Percentiles rank a stretch among this genome's conserved stretches.
Evolutionary conservation across 2,797 vertebrate species (phyloP).

Genomic region (Siniperca scherzeri): DNA sequence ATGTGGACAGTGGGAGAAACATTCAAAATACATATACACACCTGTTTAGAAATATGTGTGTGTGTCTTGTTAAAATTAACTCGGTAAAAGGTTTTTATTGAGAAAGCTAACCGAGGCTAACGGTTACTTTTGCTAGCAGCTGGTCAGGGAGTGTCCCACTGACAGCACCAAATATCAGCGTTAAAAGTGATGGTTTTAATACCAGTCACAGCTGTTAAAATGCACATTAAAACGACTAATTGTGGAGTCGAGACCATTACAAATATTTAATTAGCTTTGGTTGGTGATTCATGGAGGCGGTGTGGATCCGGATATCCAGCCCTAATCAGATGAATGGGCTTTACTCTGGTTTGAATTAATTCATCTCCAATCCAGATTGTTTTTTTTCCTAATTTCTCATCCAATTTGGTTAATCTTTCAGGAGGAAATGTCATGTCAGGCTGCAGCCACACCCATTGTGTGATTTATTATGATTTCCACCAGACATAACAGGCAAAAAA

Average conservation of each 20-base stretch:
- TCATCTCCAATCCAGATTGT: conserved; percentile 10
- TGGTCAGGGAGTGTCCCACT: conserved; percentile 66
- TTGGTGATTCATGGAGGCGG: not conserved
- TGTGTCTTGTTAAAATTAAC: not conserved
- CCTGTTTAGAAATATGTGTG: not conserved
- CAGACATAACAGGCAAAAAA: too few relatives aligned
- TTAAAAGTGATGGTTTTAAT: not conserved
- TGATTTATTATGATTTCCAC: conserved; percentile 18
- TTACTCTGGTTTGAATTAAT: conserved; percentile 25
- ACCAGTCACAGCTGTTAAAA: not conserved
- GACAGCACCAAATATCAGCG: conserved; percentile 21
- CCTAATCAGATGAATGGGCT: conserved; percentile 9
- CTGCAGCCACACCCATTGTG: conserved; percentile 56
- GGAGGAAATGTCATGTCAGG: not conserved
- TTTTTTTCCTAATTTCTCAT: conserved; percentile 9
- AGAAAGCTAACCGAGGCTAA: conserved; percentile 50
- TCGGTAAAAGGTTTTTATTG: not conserved
- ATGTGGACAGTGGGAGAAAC: accelerated
- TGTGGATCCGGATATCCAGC: not conserved
- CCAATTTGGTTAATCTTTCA: not conserved
- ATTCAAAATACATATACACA: not conserved
- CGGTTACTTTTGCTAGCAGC: conserved; percentile 54
- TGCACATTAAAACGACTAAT: not conserved
- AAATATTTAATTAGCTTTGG: not conserved
- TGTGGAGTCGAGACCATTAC: accelerated